phyloP scores from a whole-genome alignment of 2,113 vertebrate species.

The Uria lomvia region DNA sequence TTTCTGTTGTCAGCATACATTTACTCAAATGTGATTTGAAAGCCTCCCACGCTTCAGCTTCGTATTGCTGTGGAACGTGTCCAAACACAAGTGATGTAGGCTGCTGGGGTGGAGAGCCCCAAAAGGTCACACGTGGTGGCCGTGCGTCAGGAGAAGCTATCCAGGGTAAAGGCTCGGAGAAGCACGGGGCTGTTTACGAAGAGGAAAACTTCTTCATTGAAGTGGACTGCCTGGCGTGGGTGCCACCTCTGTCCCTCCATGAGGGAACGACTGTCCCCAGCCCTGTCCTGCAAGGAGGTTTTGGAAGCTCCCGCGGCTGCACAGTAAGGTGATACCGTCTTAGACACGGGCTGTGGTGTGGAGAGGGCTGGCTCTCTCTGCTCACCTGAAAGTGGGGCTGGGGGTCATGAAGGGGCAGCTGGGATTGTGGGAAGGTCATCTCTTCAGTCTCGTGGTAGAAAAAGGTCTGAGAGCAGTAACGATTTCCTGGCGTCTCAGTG shows the following conservation, averaged over 20 bases:
- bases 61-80: background rate
- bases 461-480: background rate
- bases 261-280: accelerated
- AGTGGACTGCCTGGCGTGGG: background rate
- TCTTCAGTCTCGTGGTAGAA: background rate
- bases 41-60: background rate
- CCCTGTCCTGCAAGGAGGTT: background rate
- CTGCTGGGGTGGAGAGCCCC: background rate
- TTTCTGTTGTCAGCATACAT: background rate
- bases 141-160: background rate
- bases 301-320: background rate
- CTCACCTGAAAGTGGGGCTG: background rate
- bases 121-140: background rate
- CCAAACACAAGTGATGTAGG: accelerated
- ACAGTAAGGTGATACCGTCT: background rate
- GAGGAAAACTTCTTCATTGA: background rate
- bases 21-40: background rate
- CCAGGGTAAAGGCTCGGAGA: background rate
- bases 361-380: background rate
- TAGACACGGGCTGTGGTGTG: accelerated
- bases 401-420: background rate
- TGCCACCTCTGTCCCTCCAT: accelerated
- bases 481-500: background rate
- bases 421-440: background rate
- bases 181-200: accelerated